A percentile compares a stretch with the other conserved stretches of the same genome.
Evolutionary conservation across 2,113 vertebrate species (phyloP).

Genomic region (Sceloporus undulatus): DNA sequence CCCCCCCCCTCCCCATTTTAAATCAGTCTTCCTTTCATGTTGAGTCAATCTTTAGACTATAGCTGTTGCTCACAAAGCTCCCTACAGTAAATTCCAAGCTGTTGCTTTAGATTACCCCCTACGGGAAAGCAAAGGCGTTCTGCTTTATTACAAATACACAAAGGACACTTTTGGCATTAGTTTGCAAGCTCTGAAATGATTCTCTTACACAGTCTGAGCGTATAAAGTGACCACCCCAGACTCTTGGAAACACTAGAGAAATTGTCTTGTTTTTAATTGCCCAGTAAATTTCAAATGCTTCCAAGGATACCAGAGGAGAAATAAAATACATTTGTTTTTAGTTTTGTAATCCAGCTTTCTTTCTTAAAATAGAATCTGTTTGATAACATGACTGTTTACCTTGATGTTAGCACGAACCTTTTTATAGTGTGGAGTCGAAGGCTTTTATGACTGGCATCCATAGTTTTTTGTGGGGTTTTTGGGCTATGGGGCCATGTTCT

Average conservation of each 20-base stretch:
- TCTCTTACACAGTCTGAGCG: background rate
- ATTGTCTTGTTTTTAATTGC: conserved; percentile 8
- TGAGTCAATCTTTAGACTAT: conserved; percentile 1
- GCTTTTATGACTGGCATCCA: too few relatives aligned
- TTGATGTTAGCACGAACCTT: background rate
- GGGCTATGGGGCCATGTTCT: too few relatives aligned
- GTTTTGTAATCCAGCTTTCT: background rate
- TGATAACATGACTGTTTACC: background rate
- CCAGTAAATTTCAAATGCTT: background rate
- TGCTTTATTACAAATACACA: conserved; percentile 9
- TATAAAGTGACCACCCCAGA: conserved; percentile 2
- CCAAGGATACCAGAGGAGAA: background rate
- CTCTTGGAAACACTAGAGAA: background rate
- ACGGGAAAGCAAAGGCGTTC: conserved; percentile 1
- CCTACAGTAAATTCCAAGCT: background rate
- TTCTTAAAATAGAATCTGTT: background rate
- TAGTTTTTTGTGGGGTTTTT: too few relatives aligned
- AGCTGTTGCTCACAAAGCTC: background rate
- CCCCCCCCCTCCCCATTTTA: background rate
- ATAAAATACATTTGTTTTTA: background rate
- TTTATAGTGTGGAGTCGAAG: too few relatives aligned
- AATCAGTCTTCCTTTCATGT: background rate
- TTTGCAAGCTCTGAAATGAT: background rate
- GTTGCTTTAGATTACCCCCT: conserved; percentile 18
- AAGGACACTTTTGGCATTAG: background rate